Evolutionary conservation across 1,140 invertebrate genomes (phyloP), one percentile per base, ranked within the genome.

Genomic region (Leptinotarsa texana): DNA sequence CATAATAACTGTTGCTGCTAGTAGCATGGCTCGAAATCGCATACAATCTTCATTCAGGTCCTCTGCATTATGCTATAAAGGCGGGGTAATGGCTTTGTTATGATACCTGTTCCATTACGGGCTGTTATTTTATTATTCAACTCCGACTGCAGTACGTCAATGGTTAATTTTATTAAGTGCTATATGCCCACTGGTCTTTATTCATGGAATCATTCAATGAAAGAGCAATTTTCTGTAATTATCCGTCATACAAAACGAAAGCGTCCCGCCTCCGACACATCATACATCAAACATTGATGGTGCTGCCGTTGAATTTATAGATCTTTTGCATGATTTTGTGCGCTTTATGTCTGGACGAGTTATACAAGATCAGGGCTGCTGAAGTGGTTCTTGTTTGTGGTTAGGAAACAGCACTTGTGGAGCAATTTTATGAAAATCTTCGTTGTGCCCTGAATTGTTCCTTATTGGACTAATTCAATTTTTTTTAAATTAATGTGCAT

Each of bases 61-160:
- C 68, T 79, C 74, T 75, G 69, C 63, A 76, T 80, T 80, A 80
- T 78, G 79, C 77, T 78, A 79, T 80, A 79, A 79, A 80, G 79
- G 79, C 79, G 79, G 79, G 72, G 78, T 80, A 80, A 80, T 80
- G 75, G 76, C 79, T 79, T 78, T 79, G 76, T 79, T 79, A 78
- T 75, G 76, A 78, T 80, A 80, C 79, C 79, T 80, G 79, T 68
- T 80, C 74, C 78, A 79, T 78, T 79, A 77, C 75, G 74, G 67
- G 66, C 73, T 71, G 72, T 79, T 72, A 76, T 75, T 78, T 80
- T 80, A 79, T 79, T 79, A 77, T 80, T 78, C 75, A 63, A 69
- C 76, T 77, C 76, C 76, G 74, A 76, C 76, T 74, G 69, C 73
- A 62, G 57, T 72, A 61, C 73, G 51, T 77, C 76, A 77, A 77